phyloP scores from a whole-genome alignment of 2,113 vertebrate genomes.

The Pseudopodoces humilis region DNA sequence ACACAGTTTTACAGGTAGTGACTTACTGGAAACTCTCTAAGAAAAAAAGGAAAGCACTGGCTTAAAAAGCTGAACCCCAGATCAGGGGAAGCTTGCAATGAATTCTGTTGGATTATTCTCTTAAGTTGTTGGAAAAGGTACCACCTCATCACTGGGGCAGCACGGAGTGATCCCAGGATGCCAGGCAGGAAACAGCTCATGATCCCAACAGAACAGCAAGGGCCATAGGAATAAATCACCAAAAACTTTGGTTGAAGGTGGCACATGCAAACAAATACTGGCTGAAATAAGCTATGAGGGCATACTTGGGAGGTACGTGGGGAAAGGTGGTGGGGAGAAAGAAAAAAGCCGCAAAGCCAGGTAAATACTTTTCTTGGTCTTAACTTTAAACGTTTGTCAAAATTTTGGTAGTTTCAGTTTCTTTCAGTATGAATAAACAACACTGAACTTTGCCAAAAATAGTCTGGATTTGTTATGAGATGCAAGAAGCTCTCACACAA shows the following conservation, averaged over 20 bases:
- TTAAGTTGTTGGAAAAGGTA: background rate
- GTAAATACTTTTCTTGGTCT: background rate
- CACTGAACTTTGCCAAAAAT: background rate
- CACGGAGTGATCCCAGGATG: accelerated
- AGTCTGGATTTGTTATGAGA: background rate
- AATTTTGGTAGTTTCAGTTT: background rate
- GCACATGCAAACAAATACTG: background rate
- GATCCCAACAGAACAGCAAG: background rate
- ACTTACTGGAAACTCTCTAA: background rate
- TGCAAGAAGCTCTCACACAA: background rate
- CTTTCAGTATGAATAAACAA: background rate
- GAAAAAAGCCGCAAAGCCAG: background rate
- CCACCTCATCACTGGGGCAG: background rate
- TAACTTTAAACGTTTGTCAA: background rate
- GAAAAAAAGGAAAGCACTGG: background rate
- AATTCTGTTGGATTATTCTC: background rate
- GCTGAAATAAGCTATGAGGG: background rate
- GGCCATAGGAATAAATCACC: accelerated
- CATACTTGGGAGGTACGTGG: background rate
- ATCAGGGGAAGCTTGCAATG: background rate
- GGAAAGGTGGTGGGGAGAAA: background rate
- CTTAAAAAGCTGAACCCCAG: background rate
- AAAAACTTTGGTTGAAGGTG: background rate
- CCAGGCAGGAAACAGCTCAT: background rate
- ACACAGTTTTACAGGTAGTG: background rate